A percentile compares a stretch with the other conserved stretches of the same genome.
These are phyloP conservation scores for Mycalesis mineus DNA, from an alignment of 2,888 invertebrate genomes.

Conservation along the genomic window DNA sequence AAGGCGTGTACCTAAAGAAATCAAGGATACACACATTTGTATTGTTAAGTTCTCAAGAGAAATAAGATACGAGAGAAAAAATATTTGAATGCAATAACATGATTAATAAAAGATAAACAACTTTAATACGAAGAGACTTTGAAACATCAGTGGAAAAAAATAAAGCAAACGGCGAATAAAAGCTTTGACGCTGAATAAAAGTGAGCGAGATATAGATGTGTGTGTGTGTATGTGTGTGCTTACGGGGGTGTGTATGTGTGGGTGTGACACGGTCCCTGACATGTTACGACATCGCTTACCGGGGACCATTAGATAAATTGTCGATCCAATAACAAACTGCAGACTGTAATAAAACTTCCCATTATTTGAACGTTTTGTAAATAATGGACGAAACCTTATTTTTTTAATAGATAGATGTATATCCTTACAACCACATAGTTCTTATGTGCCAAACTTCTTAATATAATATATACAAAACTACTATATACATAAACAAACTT, in stretches of 20 bases:
- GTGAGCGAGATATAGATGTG: not conserved
- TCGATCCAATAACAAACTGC: conserved; percentile 24
- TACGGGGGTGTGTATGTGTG: not conserved
- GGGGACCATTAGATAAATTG: conserved; percentile 28
- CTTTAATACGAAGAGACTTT: not conserved
- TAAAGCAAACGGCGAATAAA: conserved; percentile 17
- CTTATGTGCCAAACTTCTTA: too few species aligned
- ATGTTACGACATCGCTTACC: conserved; percentile 25
- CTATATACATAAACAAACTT: too few species aligned
- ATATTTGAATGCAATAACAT: not conserved
- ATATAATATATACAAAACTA: too few species aligned
- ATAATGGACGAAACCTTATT: not conserved
- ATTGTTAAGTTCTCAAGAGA: too few species aligned
- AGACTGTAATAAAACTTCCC: conserved; percentile 15
- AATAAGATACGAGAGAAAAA: too few species aligned
- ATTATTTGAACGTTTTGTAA: conserved; percentile 11
- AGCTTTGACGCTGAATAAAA: conserved; percentile 13
- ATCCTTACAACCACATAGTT: too few species aligned
- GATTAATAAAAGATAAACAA: not conserved
- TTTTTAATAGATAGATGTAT: too few species aligned
- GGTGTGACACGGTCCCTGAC: conserved; percentile 19
- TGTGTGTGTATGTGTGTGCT: not conserved
- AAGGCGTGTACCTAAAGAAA: too few species aligned
- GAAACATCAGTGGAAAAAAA: not conserved
- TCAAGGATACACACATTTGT: too few species aligned